Evolutionary conservation across 2,113 vertebrate species (phyloP), one percentile per base, ranked within the genome.

Genomic region (Tetrao urogallus): DNA sequence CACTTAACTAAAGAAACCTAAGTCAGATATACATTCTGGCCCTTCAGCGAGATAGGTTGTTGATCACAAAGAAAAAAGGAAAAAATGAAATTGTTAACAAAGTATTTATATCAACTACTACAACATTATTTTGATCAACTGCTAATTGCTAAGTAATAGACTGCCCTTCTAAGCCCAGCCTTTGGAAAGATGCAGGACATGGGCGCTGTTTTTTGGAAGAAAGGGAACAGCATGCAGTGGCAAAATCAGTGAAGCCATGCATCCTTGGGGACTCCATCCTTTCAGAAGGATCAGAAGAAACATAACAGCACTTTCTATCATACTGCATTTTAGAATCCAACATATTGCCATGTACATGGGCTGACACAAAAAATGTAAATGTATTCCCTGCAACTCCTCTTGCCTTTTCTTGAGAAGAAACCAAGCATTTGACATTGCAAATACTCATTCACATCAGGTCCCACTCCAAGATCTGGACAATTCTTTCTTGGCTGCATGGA

Each of bases 381-480:
- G 61, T 89, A 18, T 38, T 60, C 50, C 40, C 30, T 8, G 6
- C 7, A 86, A 50, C 25, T 85, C 40, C 45, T 85, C 47, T 15
- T 30, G 45, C 15, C 0, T 88, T 65, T 58, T 34, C 12, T 91
- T 84, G 65, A 64, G 69, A 77, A 67, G 28, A 69, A 75, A 75
- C 66, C 61, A 81, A 90, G 47, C 24, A 13, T 69, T 47, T 95
- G 80, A 75, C 43, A 28, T 11, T 75, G 77, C 83, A 77, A 94
- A n/a, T 14, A 2, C 52, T 54, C 19, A 19, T 57, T 71, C 18
- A 1, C 11, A 27, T 88, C 75, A 69, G 34, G 20, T 65, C 65
- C 70, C 83, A 88, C 69, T 1, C 0, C 22, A 81, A 86, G 52
- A 60, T 71, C 76, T 1, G 34, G 38, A 42, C 47, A 83, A 95